Conservation (phyloP, 2,888 invertebrate species). For the Ryuthela nishihirai region DNA sequence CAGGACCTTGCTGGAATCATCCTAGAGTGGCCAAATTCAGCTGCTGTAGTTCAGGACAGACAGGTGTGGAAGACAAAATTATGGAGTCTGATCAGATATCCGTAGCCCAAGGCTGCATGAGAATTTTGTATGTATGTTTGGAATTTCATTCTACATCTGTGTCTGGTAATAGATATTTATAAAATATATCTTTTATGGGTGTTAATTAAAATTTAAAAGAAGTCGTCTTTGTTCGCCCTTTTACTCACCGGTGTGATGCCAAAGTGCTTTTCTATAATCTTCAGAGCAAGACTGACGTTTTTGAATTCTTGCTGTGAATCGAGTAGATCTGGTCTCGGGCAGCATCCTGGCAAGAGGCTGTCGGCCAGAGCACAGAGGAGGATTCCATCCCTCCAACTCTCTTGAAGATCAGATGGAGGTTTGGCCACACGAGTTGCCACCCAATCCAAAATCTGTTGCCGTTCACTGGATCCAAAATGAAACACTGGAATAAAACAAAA, state of each 20-base stretch:
- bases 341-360: conserved; percentile 48
- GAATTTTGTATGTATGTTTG: too few species aligned
- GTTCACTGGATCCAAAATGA: conserved; percentile 6
- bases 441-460: conserved; percentile 28
- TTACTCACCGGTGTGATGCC: conserved; percentile 46
- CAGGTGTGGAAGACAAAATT: too few species aligned
- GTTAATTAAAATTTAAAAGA: not conserved
- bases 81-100: too few species aligned
- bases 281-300: conserved; percentile 49
- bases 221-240: not conserved
- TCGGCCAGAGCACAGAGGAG: conserved; percentile 50
- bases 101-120: too few species aligned
- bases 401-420: conserved; percentile 44
- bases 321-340: conserved; percentile 48
- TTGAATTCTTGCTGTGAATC: conserved; percentile 47
- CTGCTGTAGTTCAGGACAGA: too few species aligned
- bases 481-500: conserved; percentile 3
- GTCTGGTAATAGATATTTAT: too few species aligned
- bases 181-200: too few species aligned
- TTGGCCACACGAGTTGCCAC: conserved; percentile 15
- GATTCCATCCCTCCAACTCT: conserved; percentile 50
- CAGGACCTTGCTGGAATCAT: too few species aligned
- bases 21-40: too few species aligned
- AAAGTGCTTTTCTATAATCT: conserved; percentile 47
- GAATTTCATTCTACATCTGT: too few species aligned